Conservation (phyloP, 2,888 invertebrate species). For the Dioctria linearis region DNA sequence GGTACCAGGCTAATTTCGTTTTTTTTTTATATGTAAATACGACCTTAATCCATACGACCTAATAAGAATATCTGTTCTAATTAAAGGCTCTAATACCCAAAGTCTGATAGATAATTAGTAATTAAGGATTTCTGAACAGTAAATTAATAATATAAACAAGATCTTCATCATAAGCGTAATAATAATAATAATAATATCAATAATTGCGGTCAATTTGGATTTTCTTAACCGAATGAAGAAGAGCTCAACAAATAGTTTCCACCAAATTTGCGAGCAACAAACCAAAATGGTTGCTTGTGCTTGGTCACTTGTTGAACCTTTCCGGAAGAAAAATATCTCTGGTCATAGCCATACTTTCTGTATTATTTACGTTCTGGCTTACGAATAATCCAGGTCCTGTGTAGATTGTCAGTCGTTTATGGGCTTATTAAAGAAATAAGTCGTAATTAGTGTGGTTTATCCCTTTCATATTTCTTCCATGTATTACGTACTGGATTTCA, state of each 20-base stretch:
- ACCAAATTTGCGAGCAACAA: neutral
- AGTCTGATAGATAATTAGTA: no score
- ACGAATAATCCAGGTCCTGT: conserved; percentile 31
- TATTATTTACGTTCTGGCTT: conserved; percentile 35
- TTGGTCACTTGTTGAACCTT: conserved; percentile 16
- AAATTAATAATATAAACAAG: neutral
- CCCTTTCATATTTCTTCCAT: conserved; percentile 36
- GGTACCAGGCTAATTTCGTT: neutral
- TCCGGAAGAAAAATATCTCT: conserved; percentile 16
- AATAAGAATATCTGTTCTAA: neutral
- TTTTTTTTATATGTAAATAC: neutral
- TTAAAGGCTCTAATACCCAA: no score
- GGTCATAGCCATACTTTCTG: conserved; percentile 8
- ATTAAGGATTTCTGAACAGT: no score
- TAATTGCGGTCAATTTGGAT: neutral
- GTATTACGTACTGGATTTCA: conserved; percentile 16
- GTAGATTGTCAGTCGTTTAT: conserved; percentile 39
- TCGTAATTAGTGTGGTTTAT: conserved; percentile 35
- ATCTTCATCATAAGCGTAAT: neutral
- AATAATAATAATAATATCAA: no score
- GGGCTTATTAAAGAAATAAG: conserved; percentile 36
- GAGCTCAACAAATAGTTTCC: neutral
- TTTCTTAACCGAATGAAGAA: neutral
- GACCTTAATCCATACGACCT: neutral
- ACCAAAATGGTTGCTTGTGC: neutral